Evolutionary conservation across 2,888 invertebrate genomes (phyloP).

Genomic region (Nineta flava): DNA sequence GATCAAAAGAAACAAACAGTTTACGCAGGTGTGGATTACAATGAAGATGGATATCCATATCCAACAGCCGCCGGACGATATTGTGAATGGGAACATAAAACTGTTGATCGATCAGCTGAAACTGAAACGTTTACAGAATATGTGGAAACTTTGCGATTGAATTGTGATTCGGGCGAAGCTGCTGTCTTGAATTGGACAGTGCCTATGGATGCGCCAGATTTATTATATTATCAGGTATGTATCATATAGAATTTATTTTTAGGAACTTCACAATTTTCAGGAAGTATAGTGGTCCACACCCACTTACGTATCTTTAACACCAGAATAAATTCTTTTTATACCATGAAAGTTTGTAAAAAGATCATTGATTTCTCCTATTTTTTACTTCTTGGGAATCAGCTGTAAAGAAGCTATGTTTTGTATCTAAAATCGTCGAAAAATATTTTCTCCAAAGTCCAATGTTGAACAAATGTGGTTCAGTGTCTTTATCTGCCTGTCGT

Average conservation of each 20-base stretch:
- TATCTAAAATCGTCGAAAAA: too few relatives aligned
- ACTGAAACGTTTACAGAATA: conserved; percentile 64
- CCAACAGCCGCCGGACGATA: conserved; percentile 74
- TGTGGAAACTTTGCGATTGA: conserved; percentile 55
- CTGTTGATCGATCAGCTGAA: conserved; percentile 52
- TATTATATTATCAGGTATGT: conserved; percentile 75
- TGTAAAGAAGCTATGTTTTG: too few relatives aligned
- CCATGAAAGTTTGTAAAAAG: too few relatives aligned
- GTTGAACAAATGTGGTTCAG: too few relatives aligned
- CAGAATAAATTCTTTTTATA: too few relatives aligned
- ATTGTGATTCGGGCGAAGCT: conserved; percentile 62
- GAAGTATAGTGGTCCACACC: too few relatives aligned
- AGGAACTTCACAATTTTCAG: background rate
- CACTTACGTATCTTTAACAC: too few relatives aligned
- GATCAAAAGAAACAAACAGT: conserved; percentile 56
- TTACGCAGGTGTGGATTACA: conserved; percentile 67
- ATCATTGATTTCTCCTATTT: too few relatives aligned
- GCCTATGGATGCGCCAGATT: conserved; percentile 63
- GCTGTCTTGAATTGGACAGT: conserved; percentile 75
- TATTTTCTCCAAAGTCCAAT: too few relatives aligned
- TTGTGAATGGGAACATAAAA: conserved; percentile 76
- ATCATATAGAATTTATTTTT: background rate
- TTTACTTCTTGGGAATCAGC: too few relatives aligned
- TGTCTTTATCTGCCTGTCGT: too few relatives aligned
- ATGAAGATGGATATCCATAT: conserved; percentile 57